These are phyloP conservation scores for Sarcophaga bullata DNA, from an alignment of 1,140 invertebrate genomes.

Conservation along the genomic window DNA sequence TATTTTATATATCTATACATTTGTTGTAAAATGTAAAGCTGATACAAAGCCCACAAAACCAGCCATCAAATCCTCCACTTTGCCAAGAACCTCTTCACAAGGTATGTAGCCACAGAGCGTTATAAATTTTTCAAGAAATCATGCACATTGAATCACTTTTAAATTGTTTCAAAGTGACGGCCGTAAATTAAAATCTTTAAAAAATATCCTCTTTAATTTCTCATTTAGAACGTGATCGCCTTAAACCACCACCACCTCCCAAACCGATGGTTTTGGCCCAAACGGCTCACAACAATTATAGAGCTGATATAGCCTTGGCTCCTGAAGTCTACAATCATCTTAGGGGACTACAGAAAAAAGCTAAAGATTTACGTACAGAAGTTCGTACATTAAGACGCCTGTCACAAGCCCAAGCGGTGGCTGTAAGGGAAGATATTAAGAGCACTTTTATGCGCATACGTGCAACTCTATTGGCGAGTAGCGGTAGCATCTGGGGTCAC, in stretches of 20 bases:
- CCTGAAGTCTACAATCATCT: conserved; percentile 90
- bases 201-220: not conserved
- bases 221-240: conserved; percentile 76
- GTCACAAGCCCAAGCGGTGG: conserved; percentile 90
- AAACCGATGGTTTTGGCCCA: conserved; percentile 80
- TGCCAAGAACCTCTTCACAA: conserved; percentile 91
- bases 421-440: conserved; percentile 89
- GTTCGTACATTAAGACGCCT: conserved; percentile 85
- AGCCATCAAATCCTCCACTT: conserved; percentile 92
- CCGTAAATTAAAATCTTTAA: too few species aligned
- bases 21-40: conserved; percentile 68
- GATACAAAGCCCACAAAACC: conserved; percentile 93
- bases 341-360: conserved; percentile 85
- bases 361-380: conserved; percentile 89
- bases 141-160: not conserved
- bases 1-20: not conserved
- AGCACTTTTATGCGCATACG: conserved; percentile 89
- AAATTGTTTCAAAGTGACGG: not conserved
- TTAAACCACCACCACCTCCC: conserved; percentile 87
- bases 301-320: conserved; percentile 74
- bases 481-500: conserved; percentile 71
- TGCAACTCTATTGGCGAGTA: conserved; percentile 74
- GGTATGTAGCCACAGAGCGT: conserved; percentile 71
- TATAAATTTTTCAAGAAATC: not conserved
- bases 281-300: conserved; percentile 66